Evolutionary conservation across 2,113 vertebrate species (phyloP).

Genomic region (Cyanoramphus novaezelandiae): DNA sequence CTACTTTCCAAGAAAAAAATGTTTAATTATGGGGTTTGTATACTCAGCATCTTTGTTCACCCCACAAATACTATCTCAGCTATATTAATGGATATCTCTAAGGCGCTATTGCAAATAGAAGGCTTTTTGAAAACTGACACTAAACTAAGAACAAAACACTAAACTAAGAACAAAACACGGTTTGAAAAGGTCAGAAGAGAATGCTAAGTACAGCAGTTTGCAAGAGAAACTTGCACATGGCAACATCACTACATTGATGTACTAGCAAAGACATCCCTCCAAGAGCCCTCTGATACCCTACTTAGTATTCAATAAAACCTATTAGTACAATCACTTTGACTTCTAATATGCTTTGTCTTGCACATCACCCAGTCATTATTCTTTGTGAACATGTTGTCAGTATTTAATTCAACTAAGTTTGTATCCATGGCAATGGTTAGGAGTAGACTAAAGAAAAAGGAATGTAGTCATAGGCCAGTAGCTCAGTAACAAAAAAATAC

Average conservation of each 20-base stretch:
- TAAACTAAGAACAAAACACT: background rate
- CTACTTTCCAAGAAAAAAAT: background rate
- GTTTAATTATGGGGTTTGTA: background rate
- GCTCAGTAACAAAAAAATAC: conserved; percentile 3
- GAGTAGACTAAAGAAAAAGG: background rate
- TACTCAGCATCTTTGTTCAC: background rate
- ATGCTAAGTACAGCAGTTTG: background rate
- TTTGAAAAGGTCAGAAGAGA: background rate
- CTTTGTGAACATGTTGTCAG: conserved; percentile 50
- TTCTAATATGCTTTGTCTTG: conserved; percentile 32
- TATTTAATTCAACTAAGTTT: conserved; percentile 48
- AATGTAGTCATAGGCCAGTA: background rate
- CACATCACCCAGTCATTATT: conserved; percentile 41
- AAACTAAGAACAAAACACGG: background rate
- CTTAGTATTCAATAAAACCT: conserved; percentile 22
- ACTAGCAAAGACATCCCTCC: background rate
- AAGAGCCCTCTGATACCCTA: background rate
- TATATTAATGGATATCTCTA: background rate
- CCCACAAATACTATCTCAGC: background rate
- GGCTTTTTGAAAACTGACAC: background rate
- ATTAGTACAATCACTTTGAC: conserved; percentile 31
- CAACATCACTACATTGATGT: background rate
- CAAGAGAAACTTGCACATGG: background rate
- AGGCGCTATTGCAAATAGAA: background rate
- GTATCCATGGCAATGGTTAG: conserved; percentile 49